Base-by-base conservation (phyloP, 2,888 invertebrate genomes). In the Scaptodrosophila latifasciaeformis region DNA sequence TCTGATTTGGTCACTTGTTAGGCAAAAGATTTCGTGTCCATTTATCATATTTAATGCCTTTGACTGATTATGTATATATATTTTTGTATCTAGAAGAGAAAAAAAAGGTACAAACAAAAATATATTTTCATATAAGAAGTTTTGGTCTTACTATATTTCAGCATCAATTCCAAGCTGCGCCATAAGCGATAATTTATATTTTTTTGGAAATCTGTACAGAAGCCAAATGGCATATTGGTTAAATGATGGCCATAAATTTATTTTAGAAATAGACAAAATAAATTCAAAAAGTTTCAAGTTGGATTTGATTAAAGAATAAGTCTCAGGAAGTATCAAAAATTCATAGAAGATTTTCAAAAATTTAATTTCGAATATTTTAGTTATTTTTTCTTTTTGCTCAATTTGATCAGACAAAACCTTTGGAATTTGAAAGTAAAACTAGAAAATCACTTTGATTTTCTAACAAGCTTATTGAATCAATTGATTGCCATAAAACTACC, bases 41-140 rank as follows among this genome's bases (percentile, higher is more conserved):
- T 71, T 69, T 74, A 70, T 71, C 74, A 71, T 67, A 57, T 74
- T 70, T 74, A 71, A 71, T 71, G 68, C 67, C 57, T 69, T 56
- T 68, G 71, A 71, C 67, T 71, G 71, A 71, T 71, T 71, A 70
- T 74, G 65, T 27, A 27, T 9, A 27, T 27, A 27, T 27, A 27
- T 27, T 6, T 5, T 27, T 27, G 27, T 62, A n/a, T n/a, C n/a
- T n/a, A n/a, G n/a, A n/a, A n/a, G n/a, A n/a, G n/a, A n/a, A 24
- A 7, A 65, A 60, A 65, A 62, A 65, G 65, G 54, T 50, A n/a
- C n/a, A n/a, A n/a, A n/a, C n/a, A n/a, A n/a, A n/a, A n/a, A 49
- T 30, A 19, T 27, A n/a, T n/a, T n/a, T n/a, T n/a, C n/a, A n/a
- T n/a, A n/a, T n/a, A n/a, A n/a, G n/a, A n/a, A n/a, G n/a, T 3